Percentiles rank a stretch among this genome's conserved stretches.
Evolutionary conservation across 1,140 invertebrate genomes (phyloP).

Genomic region (Leptinotarsa lineolata): DNA sequence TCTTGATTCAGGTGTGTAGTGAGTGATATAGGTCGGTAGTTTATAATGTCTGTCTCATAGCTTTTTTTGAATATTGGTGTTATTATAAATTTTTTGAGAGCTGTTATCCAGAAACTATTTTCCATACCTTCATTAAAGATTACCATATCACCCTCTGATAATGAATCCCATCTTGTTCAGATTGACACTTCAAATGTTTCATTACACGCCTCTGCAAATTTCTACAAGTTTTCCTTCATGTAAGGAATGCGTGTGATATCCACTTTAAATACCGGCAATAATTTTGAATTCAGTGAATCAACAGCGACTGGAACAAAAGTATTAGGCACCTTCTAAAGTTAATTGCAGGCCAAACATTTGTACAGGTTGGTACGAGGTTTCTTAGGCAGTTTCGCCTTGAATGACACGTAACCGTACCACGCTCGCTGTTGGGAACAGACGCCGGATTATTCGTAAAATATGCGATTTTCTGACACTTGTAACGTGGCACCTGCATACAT

Average conservation of each 20-base stretch:
- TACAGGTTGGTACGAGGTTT: conserved; percentile 42
- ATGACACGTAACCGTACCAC: conserved; percentile 33
- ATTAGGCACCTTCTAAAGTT: conserved; percentile 36
- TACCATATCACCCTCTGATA: too few species aligned
- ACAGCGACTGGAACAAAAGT: conserved; percentile 33
- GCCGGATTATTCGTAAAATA: conserved; percentile 43
- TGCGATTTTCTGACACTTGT: conserved; percentile 42
- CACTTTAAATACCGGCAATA: conserved; percentile 13
- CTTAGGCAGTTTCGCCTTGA: conserved; percentile 29
- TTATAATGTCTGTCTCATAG: too few species aligned
- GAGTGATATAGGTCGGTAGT: too few species aligned
- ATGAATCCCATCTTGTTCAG: too few species aligned
- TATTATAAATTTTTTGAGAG: too few species aligned
- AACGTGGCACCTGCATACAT: conserved; percentile 36
- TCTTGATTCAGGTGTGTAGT: too few species aligned
- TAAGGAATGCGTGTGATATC: conserved; percentile 12
- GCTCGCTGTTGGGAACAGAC: conserved; percentile 20
- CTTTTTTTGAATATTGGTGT: too few species aligned
- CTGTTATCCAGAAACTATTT: too few species aligned
- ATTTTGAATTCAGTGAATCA: conserved; percentile 17
- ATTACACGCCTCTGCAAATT: conserved; percentile 16
- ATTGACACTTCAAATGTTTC: too few species aligned
- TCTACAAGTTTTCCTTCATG: background rate
- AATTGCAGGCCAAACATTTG: conserved; percentile 39
- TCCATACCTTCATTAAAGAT: too few species aligned